Base-by-base conservation (phyloP, 2,888 invertebrate species). In the Cataglyphis altisquamis region DNA sequence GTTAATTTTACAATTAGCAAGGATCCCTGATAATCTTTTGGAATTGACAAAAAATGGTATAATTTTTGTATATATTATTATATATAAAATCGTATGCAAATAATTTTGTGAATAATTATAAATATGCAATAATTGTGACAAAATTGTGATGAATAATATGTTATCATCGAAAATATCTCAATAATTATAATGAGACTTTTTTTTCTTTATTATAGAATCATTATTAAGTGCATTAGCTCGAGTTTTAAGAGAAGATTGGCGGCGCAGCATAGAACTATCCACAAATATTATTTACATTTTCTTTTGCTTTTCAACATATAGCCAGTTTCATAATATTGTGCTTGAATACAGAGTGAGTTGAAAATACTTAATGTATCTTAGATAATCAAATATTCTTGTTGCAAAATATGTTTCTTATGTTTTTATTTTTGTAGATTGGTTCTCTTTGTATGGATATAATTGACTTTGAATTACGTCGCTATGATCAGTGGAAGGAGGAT, bases 241-340 rank as follows among this genome's bases (percentile, higher is more conserved):
- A 93, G 99, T 99, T 48, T 95, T 99, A 78, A 96, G 99, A 89
- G 99, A 99, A 95, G 99, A 99, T 95, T 99, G 99, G 98, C 98
- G 98, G 95, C 97, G 98, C 94, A 99, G 98, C 94, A 97, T 99
- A 92, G 99, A 99, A 94, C 95, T 99, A 84, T 98, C 99, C 91
- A 99, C 98, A 90, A 99, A 99, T 95, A 98, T 99, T 93, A 97
- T 99, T 88, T 98, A 98, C 94, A 98, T 98, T 92, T 99, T 99
- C 95, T 98, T 99, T 95, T 99, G 99, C 94, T 99, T 99, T 94
- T 99, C 99, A 15, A 98, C 98, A 60, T 99, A 99, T 94, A 97
- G 98, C 91, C 98, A 98, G 93, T 99, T 99, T 95, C 99, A 99
- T 95, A 97, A 97, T 72, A 97, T 99, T 62, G 98, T 99, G 87